Evolutionary conservation across 1,140 invertebrate genomes (phyloP), one percentile per base, ranked within the genome.

Genomic region (Psilanteris sp.): DNA sequence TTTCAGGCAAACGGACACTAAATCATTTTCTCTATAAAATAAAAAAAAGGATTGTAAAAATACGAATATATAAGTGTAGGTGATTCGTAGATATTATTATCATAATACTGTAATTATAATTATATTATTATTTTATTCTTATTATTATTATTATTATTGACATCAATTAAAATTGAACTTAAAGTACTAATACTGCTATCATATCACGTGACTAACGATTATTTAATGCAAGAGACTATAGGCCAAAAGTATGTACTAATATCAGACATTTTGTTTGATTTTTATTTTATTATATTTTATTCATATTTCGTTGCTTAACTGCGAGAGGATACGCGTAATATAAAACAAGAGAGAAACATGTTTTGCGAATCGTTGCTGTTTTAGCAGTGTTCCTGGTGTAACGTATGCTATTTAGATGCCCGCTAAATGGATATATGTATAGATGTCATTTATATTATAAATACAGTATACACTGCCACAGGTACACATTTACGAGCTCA

Each of bases 141-240:
- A 54, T 64, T 59, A 74, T 55, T 9, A 57, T 70, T 52, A 52
- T 36, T 36, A 54, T 64, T 22, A 68, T 72, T 50, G 59, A 68
- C 39, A 70, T 70, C 52, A 50, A 20, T 71, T 67, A 26, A 70
- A 52, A 37, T 70, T 76, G 52, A 66, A 54, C 50, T 67, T 71
- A 41, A 72, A 50, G 7, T 68, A 62, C 67, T 68, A 68, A 68
- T 73, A 72, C 26, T 70, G 68, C 50, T 78, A 78, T 27, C 62
- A 64, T 64, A 72, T 72, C 73, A 70, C 50, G 74, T 72, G 61
- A 72, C 73, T 76, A 76, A 67, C 54, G 62, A 78, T 78, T 73
- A 78, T 73, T 78, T 77, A 77, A 73, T 66, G 32, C 61, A 50
- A 68, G 44, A 72, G 62, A 68, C 43, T 78, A n/a, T n/a, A 70